A percentile compares a stretch with the other conserved stretches of the same genome.
These are phyloP conservation scores for Chelon auratus DNA, from an alignment of 2,797 vertebrate species.

Conservation along the genomic window DNA sequence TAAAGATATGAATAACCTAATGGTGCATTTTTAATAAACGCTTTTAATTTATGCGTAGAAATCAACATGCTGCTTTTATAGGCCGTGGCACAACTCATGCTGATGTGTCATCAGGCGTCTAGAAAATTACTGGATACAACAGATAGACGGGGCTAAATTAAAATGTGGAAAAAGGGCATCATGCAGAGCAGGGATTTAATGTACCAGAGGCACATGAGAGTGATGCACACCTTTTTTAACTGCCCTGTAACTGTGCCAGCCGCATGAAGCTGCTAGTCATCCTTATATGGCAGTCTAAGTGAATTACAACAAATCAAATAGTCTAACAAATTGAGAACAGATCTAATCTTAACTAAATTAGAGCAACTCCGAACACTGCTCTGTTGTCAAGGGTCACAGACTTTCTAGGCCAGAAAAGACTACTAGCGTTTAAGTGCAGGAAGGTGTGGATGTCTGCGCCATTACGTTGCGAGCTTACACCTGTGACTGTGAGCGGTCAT, in stretches of 20 bases:
- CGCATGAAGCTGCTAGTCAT: conserved; percentile 42
- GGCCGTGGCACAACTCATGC: conserved; percentile 52
- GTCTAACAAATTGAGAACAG: conserved; percentile 60
- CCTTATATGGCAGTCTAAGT: conserved; percentile 59
- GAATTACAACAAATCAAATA: conserved; percentile 70
- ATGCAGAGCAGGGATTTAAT: conserved; percentile 58
- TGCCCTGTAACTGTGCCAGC: conserved; percentile 55
- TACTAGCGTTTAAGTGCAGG: conserved; percentile 14
- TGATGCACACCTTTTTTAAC: conserved; percentile 54
- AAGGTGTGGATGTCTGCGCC: conserved; percentile 31
- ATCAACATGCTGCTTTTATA: conserved; percentile 64
- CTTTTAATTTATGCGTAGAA: conserved; percentile 61
- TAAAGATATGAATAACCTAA: conserved; percentile 53
- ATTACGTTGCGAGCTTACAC: conserved; percentile 32
- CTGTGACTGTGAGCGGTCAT: conserved; percentile 40
- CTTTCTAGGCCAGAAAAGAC: conserved; percentile 48
- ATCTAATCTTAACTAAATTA: conserved; percentile 56
- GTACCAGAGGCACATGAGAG: conserved; percentile 62
- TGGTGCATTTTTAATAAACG: conserved; percentile 58
- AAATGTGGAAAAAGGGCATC: conserved; percentile 65
- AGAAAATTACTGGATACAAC: conserved; percentile 70
- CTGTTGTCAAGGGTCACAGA: conserved; percentile 51
- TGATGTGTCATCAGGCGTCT: conserved; percentile 71
- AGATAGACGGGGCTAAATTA: conserved; percentile 69
- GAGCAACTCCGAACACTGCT: conserved; percentile 52